These are phyloP conservation scores for Parnassius apollo DNA, from an alignment of 2,888 invertebrate species.

Conservation along the genomic window DNA sequence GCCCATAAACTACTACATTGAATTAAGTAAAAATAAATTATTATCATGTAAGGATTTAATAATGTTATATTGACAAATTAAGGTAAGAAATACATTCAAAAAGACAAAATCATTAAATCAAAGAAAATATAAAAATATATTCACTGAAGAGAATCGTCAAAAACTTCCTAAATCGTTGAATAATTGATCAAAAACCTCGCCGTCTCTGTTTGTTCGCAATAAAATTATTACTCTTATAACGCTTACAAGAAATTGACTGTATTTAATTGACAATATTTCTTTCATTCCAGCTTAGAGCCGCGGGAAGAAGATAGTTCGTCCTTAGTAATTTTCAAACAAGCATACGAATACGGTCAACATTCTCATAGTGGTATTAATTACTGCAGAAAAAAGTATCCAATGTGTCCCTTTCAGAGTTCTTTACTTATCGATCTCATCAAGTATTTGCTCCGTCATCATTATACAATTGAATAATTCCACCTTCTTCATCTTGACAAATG, in stretches of 20 bases:
- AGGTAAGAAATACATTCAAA: too few relatives aligned
- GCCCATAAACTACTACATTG: too few relatives aligned
- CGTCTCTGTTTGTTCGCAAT: not conserved
- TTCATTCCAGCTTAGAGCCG: slow-evolving; percentile 52
- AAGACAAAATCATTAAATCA: too few relatives aligned
- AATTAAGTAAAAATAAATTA: too few relatives aligned
- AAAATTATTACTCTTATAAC: not conserved
- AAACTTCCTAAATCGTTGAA: not conserved
- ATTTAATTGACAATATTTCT: not conserved
- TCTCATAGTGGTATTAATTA: slow-evolving; percentile 31
- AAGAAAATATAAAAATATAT: not conserved
- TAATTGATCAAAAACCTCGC: too few relatives aligned
- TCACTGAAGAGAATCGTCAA: not conserved
- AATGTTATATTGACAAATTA: too few relatives aligned
- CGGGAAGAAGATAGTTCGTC: slow-evolving; percentile 46
- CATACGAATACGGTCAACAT: slow-evolving; percentile 47
- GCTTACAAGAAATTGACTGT: not conserved
- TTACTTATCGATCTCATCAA: slow-evolving; percentile 51
- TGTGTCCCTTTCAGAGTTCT: slow-evolving; percentile 52
- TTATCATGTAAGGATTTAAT: too few relatives aligned
- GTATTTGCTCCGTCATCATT: slow-evolving; percentile 41
- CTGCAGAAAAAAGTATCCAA: slow-evolving; percentile 47
- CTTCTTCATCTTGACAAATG: too few relatives aligned
- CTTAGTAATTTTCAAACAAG: slow-evolving; percentile 48
- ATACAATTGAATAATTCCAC: not conserved